phyloP scores from a whole-genome alignment of 35 echinoderm and acorn worm species.

The Lytechinus pictus region DNA sequence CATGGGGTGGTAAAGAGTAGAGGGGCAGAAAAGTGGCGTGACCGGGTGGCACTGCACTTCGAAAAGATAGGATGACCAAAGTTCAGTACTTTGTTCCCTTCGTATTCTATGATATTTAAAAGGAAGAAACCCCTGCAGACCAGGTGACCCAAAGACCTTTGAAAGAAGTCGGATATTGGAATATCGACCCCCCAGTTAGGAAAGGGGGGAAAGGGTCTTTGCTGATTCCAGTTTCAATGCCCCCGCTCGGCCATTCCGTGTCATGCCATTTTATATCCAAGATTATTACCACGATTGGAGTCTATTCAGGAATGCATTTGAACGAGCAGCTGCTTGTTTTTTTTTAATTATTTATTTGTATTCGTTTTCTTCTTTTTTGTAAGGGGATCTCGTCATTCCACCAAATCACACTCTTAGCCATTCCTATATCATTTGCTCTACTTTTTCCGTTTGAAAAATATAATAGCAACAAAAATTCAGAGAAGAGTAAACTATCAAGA shows the following conservation, averaged over 20 bases:
- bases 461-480: no score
- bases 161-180: neutral
- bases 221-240: neutral
- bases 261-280: neutral
- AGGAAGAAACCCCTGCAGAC: neutral
- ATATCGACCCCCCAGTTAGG: neutral
- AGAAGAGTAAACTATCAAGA: no score
- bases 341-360: neutral
- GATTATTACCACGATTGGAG: neutral
- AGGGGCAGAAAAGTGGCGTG: neutral
- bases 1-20: neutral
- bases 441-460: no score
- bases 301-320: neutral
- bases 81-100: neutral
- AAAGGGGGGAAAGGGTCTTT: neutral
- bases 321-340: neutral
- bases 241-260: neutral
- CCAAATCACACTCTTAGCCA: no score
- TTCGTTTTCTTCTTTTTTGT: neutral
- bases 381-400: no score
- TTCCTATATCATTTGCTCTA: no score
- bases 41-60: neutral
- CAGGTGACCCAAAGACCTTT: neutral
- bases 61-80: neutral
- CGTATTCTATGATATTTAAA: neutral